Evolutionary conservation across 2,888 invertebrate genomes (phyloP).

Genomic region (Nephrocerus scutellatus): DNA sequence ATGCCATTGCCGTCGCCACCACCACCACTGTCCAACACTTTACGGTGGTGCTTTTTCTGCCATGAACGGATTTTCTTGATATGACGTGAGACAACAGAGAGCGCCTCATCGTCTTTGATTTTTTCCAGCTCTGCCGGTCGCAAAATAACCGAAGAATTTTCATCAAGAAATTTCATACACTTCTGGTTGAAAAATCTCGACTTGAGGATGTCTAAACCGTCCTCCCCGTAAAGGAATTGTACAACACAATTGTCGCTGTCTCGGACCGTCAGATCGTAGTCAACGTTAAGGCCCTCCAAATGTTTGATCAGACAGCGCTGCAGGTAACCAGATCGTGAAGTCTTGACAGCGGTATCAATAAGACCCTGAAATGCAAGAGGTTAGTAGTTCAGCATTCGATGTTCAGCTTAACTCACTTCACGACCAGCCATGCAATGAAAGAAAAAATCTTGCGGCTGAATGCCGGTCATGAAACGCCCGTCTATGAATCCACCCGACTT

Average conservation of each 20-base stretch:
- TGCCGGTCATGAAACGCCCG: slow-evolving; percentile 96
- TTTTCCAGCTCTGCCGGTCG: slow-evolving; percentile 53
- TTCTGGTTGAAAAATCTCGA: slow-evolving; percentile 73
- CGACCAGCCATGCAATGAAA: slow-evolving; percentile 99
- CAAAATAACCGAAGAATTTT: slow-evolving; percentile 65
- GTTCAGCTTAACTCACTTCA: slow-evolving; percentile 57
- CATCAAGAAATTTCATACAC: slow-evolving; percentile 72
- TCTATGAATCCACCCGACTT: slow-evolving; percentile 95
- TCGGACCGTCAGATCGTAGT: slow-evolving; percentile 91
- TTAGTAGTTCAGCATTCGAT: neutral
- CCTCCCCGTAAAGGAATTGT: slow-evolving; percentile 91
- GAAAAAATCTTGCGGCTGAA: slow-evolving; percentile 95
- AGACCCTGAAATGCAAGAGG: slow-evolving; percentile 59
- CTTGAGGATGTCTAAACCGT: slow-evolving; percentile 83
- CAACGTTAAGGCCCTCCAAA: slow-evolving; percentile 87
- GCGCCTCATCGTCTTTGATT: slow-evolving; percentile 54
- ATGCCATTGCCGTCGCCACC: slow-evolving; percentile 42
- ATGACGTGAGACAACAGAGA: slow-evolving; percentile 51
- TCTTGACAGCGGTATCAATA: slow-evolving; percentile 99
- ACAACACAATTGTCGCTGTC: slow-evolving; percentile 90
- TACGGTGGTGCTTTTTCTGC: slow-evolving; percentile 56
- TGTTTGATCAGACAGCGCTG: slow-evolving; percentile 97
- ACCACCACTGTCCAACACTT: no score
- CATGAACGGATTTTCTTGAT: slow-evolving; percentile 57
- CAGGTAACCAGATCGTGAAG: slow-evolving; percentile 95